A percentile compares a stretch with the other conserved stretches of the same genome.
These are phyloP conservation scores for Staurois parvus DNA, from an alignment of 2,797 vertebrate species.

Conservation along the genomic window DNA sequence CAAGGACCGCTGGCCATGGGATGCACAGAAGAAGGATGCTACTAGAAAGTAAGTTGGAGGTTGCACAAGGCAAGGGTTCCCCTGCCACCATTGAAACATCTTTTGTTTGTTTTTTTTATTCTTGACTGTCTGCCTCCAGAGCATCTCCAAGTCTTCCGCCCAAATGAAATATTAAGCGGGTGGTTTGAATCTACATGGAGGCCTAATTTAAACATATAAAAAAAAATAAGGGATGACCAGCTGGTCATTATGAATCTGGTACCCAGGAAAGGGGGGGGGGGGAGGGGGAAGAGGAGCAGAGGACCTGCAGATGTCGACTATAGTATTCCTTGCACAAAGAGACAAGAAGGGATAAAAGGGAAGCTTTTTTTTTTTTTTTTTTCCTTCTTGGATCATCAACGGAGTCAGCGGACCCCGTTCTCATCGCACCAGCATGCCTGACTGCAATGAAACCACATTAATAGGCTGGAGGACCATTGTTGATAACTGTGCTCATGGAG, in stretches of 20 bases:
- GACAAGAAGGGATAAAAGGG: constrained; percentile 17
- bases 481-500: constrained; percentile 30
- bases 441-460: constrained; percentile 43
- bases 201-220: neutral
- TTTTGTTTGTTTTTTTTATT: constrained; percentile 17
- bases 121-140: neutral
- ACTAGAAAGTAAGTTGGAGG: neutral
- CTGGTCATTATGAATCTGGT: neutral
- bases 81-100: neutral
- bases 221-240: neutral
- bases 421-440: constrained; percentile 35
- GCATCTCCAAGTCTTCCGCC: constrained; percentile 55
- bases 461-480: constrained; percentile 38
- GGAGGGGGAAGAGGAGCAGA: neutral
- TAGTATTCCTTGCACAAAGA: constrained; percentile 38
- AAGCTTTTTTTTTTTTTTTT: constrained; percentile 6
- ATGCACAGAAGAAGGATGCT: neutral
- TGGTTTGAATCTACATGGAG: constrained; percentile 50
- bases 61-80: neutral
- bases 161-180: constrained; percentile 61
- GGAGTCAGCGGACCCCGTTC: constrained; percentile 11
- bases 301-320: constrained; percentile 49
- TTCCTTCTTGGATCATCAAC: constrained; percentile 25
- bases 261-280: too few species aligned
- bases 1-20: neutral